Conservation (phyloP, 2,113 vertebrate genomes). For the Phrynocephalus versicolor region DNA sequence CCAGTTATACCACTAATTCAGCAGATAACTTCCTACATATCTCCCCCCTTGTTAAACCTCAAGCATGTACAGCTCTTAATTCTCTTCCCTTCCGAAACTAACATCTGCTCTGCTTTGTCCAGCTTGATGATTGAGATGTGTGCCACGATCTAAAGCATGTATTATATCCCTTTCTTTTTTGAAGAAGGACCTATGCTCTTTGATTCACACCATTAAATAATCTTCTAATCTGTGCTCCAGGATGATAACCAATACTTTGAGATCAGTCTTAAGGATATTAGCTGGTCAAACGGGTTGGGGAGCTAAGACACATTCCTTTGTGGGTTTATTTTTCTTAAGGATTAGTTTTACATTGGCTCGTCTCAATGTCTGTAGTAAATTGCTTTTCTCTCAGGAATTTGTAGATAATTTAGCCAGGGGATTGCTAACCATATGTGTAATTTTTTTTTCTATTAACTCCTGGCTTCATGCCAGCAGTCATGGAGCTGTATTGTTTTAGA, state of each 20-base stretch:
- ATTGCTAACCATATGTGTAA: constrained; percentile 56
- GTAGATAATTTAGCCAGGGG: constrained; percentile 67
- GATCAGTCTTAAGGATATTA: constrained; percentile 53
- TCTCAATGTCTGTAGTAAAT: constrained; percentile 64
- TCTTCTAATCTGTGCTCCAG: constrained; percentile 57
- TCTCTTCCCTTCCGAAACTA: constrained; percentile 63
- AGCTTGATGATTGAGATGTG: constrained; percentile 68
- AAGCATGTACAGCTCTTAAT: constrained; percentile 57
- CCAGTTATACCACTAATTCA: constrained; percentile 25
- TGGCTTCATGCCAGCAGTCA: constrained; percentile 49
- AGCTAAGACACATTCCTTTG: constrained; percentile 55
- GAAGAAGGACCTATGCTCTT: constrained; percentile 61
- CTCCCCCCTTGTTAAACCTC: constrained; percentile 31
- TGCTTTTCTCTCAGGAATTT: constrained; percentile 69
- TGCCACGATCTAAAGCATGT: constrained; percentile 60
- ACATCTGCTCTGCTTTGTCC: constrained; percentile 70
- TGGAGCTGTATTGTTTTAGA: constrained; percentile 59
- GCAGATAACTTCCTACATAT: constrained; percentile 38
- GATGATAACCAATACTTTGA: constrained; percentile 61
- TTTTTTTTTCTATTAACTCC: constrained; percentile 48
- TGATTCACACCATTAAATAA: constrained; percentile 72
- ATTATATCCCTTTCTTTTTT: constrained; percentile 61
- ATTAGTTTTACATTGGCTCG: constrained; percentile 57
- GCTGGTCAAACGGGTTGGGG: constrained; percentile 41
- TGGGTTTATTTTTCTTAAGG: constrained; percentile 73